Evolutionary conservation across 2,888 invertebrate species (phyloP).

Genomic region (Drosophila yooni): DNA sequence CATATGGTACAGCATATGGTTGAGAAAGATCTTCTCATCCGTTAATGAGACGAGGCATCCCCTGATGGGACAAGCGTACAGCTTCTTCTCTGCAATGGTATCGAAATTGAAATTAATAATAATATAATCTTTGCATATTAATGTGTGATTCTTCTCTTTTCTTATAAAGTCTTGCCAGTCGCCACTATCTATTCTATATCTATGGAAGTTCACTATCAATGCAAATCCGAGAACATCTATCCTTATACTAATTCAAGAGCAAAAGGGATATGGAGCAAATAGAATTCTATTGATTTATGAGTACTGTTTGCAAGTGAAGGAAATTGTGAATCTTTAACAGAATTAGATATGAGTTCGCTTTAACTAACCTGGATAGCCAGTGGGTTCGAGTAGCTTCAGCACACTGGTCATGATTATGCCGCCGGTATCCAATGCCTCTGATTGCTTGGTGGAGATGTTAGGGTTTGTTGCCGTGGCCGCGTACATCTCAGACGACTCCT

Average conservation of each 20-base stretch:
- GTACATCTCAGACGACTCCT: not conserved
- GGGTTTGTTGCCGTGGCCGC: not conserved
- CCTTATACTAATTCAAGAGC: too few species aligned
- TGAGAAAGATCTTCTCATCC: slow-evolving; percentile 60
- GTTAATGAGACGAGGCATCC: slow-evolving; percentile 61
- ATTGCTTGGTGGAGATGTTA: not conserved
- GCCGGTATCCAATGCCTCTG: not conserved
- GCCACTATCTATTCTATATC: too few species aligned
- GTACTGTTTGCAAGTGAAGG: too few species aligned
- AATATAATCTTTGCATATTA: not conserved
- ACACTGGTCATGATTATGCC: slow-evolving; percentile 1
- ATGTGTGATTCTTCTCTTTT: too few species aligned
- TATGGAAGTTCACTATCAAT: too few species aligned
- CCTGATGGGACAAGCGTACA: slow-evolving; percentile 70
- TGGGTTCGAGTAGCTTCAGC: slow-evolving; percentile 27
- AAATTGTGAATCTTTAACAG: too few species aligned
- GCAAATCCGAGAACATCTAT: too few species aligned
- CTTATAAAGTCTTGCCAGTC: too few species aligned
- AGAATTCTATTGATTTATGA: too few species aligned
- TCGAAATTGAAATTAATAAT: not conserved
- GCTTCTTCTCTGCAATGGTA: slow-evolving; percentile 55
- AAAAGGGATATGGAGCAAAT: too few species aligned
- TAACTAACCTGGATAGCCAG: slow-evolving; percentile 55
- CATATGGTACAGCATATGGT: slow-evolving; percentile 72
- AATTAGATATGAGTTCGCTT: too few species aligned